Percentiles rank a stretch among this genome's conserved stretches.
Evolutionary conservation across 2,888 invertebrate species (phyloP).

Genomic region (Eugnorisma glareosa): DNA sequence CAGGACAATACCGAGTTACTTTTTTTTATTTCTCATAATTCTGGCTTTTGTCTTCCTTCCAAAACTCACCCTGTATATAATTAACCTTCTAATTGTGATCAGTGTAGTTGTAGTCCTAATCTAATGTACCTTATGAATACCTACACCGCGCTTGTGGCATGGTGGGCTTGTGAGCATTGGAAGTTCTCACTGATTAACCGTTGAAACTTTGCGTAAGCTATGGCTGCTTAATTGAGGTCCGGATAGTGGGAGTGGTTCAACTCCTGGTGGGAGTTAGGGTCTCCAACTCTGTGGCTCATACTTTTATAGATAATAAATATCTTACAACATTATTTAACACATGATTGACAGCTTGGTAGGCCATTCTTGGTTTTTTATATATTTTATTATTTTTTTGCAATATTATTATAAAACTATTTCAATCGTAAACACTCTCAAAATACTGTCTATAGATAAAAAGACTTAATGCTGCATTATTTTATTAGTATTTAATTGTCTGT

Average conservation of each 20-base stretch:
- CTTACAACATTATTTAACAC: slow-evolving; percentile 5
- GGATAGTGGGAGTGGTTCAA: no score
- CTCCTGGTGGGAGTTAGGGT: no score
- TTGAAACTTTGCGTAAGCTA: no score
- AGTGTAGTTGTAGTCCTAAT: slow-evolving; percentile 1
- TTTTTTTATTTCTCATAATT: neutral
- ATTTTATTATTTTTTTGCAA: slow-evolving; percentile 8
- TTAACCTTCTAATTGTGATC: neutral
- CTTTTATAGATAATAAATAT: neutral
- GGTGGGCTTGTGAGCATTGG: no score
- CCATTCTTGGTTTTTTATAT: slow-evolving; percentile 24
- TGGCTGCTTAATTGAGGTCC: no score
- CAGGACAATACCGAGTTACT: neutral
- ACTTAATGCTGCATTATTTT: slow-evolving; percentile 25
- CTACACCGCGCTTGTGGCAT: no score
- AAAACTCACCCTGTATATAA: slow-evolving; percentile 16
- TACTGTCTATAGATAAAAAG: slow-evolving; percentile 43
- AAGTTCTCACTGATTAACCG: no score
- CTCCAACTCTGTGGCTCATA: no score
- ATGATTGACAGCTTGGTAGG: slow-evolving; percentile 42
- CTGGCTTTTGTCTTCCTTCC: neutral
- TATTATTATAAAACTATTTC: slow-evolving; percentile 20
- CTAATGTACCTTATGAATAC: slow-evolving; percentile 6
- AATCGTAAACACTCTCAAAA: slow-evolving; percentile 26
- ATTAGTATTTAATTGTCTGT: neutral